Evolutionary conservation across 2,113 vertebrate species (phyloP).

Genomic region (Erpornis zantholeuca): DNA sequence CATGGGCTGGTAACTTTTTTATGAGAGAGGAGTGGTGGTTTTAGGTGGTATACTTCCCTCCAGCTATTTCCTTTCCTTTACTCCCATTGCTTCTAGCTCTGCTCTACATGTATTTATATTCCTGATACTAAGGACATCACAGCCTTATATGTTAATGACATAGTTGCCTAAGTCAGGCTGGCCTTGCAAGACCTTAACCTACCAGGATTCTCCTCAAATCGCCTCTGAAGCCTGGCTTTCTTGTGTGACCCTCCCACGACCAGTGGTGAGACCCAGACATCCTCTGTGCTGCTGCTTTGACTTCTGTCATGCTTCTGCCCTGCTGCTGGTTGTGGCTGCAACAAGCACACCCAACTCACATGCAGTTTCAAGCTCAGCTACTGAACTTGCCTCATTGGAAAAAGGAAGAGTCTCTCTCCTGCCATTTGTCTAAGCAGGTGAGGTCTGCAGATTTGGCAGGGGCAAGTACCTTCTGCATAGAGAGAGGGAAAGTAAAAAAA

Average conservation of each 20-base stretch:
- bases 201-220: not conserved
- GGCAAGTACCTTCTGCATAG: not conserved
- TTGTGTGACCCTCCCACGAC: accelerated
- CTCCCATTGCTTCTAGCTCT: not conserved
- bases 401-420: not conserved
- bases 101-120: not conserved
- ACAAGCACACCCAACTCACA: not conserved
- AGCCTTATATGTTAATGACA: not conserved
- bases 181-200: not conserved
- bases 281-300: accelerated
- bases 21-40: not conserved
- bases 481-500: not conserved
- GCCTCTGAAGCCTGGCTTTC: not conserved
- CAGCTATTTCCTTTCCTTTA: not conserved
- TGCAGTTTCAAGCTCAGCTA: not conserved
- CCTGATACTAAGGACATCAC: not conserved
- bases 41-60: not conserved
- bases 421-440: not conserved
- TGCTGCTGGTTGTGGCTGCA: not conserved
- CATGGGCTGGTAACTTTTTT: not conserved
- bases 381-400: not conserved
- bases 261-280: not conserved
- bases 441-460: not conserved
- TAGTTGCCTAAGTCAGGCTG: not conserved
- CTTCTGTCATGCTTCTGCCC: not conserved